Base-by-base conservation (phyloP, 2,797 vertebrate species). In the Pseudopleuronectes americanus region DNA sequence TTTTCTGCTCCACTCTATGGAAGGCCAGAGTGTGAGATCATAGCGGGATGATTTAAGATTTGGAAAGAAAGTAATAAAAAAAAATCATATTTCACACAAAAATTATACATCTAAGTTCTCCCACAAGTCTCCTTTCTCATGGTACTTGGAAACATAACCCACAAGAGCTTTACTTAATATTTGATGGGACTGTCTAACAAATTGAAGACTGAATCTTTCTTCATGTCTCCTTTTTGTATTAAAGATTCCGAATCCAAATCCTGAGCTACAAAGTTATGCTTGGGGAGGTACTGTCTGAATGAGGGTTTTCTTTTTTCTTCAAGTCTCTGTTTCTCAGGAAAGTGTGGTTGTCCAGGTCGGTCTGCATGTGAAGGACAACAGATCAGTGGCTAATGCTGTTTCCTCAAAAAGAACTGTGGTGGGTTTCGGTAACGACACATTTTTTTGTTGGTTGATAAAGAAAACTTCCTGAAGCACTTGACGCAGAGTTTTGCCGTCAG, bases 101-200 rank as follows among this genome's bases (percentile, higher is more conserved):
- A 55, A 60, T 31, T 9, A 22, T 52, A 56, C 9, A 38, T 60
- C 41, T 55, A n/a, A 36, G 43, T 45, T 41, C 55, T 21, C 8
- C 14, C 13, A 4, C 10, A 38, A 38, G 36, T 38, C 36, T 38
- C 36, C 36, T 38, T 14, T 28, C 17, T 65, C 63, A 33, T 3
- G 6, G 36, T 38, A 54, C 33, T 2, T n/a, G 47, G 60, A 67
- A 56, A 24, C 10, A 5, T 6, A 19, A 38, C 56, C 23, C 9
- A 45, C 4, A 24, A 47, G 22, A 43, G n/a, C 21, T 64, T 69
- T 70, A 63, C 33, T 41, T 24, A 52, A 52, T 64, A 36, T 57
- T 53, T 65, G 41, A 64, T 57, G 28, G 19, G 53, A 59, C 48
- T 63, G 33, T 59, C 52, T 68, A 0, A 10, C 17, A 67, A 67